phyloP scores from a whole-genome alignment of 2,888 invertebrate species.

The Eupeodes latifasciatus region DNA sequence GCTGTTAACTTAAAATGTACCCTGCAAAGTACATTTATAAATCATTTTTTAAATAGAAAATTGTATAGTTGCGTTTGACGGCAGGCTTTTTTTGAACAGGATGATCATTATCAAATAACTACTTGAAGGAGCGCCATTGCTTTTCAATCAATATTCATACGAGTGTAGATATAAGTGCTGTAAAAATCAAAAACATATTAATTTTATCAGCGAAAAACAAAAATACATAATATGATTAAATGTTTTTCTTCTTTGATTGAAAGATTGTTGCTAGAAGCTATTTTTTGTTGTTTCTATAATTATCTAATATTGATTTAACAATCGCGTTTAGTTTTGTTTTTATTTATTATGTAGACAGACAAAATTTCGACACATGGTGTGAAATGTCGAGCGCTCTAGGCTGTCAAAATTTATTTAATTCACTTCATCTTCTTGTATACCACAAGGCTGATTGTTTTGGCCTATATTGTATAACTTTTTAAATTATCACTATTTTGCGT shows the following conservation, averaged over 20 bases:
- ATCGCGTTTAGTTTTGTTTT: constrained; percentile 6
- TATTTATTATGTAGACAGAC: neutral
- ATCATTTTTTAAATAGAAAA: constrained; percentile 44
- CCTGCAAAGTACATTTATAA: constrained; percentile 53
- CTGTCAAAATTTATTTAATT: constrained; percentile 43
- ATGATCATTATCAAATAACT: constrained; percentile 35
- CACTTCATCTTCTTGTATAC: constrained; percentile 1
- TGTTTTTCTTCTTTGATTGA: neutral
- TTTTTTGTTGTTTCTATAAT: constrained; percentile 27
- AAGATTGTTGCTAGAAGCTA: constrained; percentile 25
- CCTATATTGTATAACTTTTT: constrained; percentile 13
- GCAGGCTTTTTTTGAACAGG: neutral
- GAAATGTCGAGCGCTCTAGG: constrained; percentile 58
- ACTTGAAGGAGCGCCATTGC: constrained; percentile 19
- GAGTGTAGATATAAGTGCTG: neutral
- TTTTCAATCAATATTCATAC: no score
- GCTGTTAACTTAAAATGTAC: constrained; percentile 39
- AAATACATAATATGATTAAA: neutral
- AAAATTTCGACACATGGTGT: constrained; percentile 38
- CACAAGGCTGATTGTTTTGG: constrained; percentile 40
- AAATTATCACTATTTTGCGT: constrained; percentile 27
- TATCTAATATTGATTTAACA: constrained; percentile 12
- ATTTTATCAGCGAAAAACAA: constrained; percentile 45
- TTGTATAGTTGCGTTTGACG: neutral
- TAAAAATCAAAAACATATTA: neutral